These are phyloP conservation scores for Volucella inanis DNA, from an alignment of 2,888 invertebrate species.

Conservation along the genomic window DNA sequence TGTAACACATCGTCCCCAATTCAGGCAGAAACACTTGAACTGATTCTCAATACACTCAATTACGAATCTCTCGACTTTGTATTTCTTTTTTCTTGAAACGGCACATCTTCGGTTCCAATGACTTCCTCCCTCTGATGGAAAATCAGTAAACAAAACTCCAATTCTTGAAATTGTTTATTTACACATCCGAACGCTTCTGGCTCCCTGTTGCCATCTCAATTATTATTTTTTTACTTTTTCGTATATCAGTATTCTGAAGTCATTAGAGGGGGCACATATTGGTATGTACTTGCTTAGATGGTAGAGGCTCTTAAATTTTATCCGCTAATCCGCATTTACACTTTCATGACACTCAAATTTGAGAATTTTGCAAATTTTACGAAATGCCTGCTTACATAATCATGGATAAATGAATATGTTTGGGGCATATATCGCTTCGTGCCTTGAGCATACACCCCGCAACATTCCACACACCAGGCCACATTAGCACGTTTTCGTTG, in stretches of 20 bases:
- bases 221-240: conserved; percentile 19
- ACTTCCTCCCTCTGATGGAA: conserved; percentile 1
- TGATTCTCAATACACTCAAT: conserved; percentile 36
- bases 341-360: conserved; percentile 19
- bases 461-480: conserved; percentile 4
- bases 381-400: conserved; percentile 34
- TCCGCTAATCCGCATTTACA: conserved; percentile 25
- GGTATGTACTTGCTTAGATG: neutral
- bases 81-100: conserved; percentile 26
- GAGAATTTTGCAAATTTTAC: conserved; percentile 38
- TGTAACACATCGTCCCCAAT: neutral
- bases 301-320: neutral
- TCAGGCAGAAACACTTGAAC: neutral
- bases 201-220: conserved; percentile 17
- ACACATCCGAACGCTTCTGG: conserved; percentile 38
- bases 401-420: conserved; percentile 16
- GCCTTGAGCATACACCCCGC: conserved; percentile 4
- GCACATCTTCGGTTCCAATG: conserved; percentile 8
- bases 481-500: conserved; percentile 44
- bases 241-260: neutral
- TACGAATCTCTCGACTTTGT: conserved; percentile 12
- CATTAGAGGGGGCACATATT: conserved; percentile 6
- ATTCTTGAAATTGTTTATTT: conserved; percentile 64
- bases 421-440: conserved; percentile 32
- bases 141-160: conserved; percentile 60